Evolutionary conservation across 2,113 vertebrate species (phyloP), one percentile per base, ranked within the genome.

Genomic region (Haemorhous mexicanus): DNA sequence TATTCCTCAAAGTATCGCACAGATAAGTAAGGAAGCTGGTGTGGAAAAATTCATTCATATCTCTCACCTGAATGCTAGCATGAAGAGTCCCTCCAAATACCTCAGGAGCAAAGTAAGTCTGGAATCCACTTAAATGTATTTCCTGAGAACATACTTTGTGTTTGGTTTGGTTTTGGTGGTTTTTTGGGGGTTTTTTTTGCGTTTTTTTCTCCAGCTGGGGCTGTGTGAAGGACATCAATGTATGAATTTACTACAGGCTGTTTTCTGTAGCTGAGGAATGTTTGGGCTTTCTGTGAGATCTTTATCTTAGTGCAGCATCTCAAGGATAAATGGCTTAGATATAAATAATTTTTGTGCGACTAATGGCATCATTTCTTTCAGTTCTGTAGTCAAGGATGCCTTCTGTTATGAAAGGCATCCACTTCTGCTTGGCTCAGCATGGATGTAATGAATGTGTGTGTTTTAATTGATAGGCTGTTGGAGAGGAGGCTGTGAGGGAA

Each of bases 51-150:
- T 99, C 1, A 76, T 99, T 95, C 99, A 99, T 43, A 56, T 99
- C 87, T 99, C 99, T 83, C 99, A 99, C 94, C 98, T 99, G 58
- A 99, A 99, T 76, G 99, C 99, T n/a, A 98, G 97, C 95, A 98
- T 99, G 73, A 98, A 96, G 91, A 99, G 99, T 92, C 94, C 98
- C 33, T 99, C 99, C 33, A 99, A 98, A 90, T 99, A 99, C 86
- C 97, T 99, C 93, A 98, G 99, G 90, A 99, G 84, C 96, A 99
- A 99, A 98, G 99, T 99, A 94, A 94, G 97, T 83, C 30, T 62
- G 61, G 13, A 58, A n/a, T 90, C 21, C 9, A 35, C 62, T 49
- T 30, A 11, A 70, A 24, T 74, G 1, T 44, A 8, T 91, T 70
- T 77, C 61, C 27, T 5, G 16, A 87, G 44, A 61, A 15, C 0